Base-by-base conservation (phyloP, 2,797 vertebrate genomes). In the Semaprochilodus insignis region DNA sequence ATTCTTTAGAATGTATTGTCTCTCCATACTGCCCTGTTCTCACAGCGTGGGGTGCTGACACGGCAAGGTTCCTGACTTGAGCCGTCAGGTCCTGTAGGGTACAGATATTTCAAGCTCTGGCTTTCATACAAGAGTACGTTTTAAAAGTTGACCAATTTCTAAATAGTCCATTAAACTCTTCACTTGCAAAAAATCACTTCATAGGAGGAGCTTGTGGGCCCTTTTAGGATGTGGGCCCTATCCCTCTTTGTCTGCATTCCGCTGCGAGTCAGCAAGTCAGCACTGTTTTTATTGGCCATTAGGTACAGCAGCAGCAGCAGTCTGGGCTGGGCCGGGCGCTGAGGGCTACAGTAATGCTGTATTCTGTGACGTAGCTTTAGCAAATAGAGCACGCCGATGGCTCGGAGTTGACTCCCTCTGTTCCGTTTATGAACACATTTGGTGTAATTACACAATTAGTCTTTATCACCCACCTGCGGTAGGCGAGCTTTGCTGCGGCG, bases 401-500 rank as follows among this genome's bases (percentile, higher is more conserved):
- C 82, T 85, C 89, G 63, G 88, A 91, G 90, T 90, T 87, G 92
- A 93, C 93, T 95, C 94, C 92, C 93, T 92, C 90, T 91, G 91
- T 91, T 92, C 89, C 94, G 93, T 94, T 95, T 93, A 93, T 95
- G 93, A 95, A 94, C 94, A 93, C 93, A 93, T 95, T 94, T 93
- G 89, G 92, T 94, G 93, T 95, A 95, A 95, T 96, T 95, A 94
- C 93, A 93, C 93, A 94, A 95, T 95, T 95, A 95, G 92, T 88
- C 92, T 93, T 95, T 94, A 95, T 95, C 94, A 94, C 94, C 94
- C 95, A 95, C 94, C 95, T 94, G 93, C 94, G 93, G 93, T 93
- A 94, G 92, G 91, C 88, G 90, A 87, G 90, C 91, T 91, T 89
- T 91, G 91, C 81, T 21, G 40, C 70, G 48, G 89, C 90, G 89